Percentiles rank a stretch among this genome's conserved stretches.
Evolutionary conservation across 2,797 vertebrate genomes (phyloP).

Genomic region (Cynopterus sphinx): DNA sequence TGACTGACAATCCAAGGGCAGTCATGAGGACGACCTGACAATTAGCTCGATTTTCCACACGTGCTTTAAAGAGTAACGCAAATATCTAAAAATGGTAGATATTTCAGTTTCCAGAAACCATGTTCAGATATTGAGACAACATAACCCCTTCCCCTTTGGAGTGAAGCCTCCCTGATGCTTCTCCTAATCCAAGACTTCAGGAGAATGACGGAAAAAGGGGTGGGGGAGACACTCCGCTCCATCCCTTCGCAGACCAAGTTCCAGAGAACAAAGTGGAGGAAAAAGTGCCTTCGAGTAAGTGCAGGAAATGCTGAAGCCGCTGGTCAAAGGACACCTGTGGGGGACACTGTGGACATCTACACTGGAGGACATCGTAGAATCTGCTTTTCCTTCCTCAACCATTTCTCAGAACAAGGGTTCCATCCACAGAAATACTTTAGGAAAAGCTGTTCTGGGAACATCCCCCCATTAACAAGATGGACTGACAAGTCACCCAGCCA

Average conservation of each 20-base stretch:
- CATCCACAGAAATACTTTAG: not conserved
- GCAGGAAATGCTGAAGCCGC: not conserved
- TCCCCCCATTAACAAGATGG: not conserved
- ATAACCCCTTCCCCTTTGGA: not conserved
- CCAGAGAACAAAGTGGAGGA: rapidly evolving
- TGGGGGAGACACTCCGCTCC: not conserved
- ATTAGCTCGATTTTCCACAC: not conserved
- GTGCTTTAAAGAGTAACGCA: not conserved
- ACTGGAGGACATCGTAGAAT: not conserved
- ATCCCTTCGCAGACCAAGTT: not conserved
- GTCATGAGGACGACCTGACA: not conserved
- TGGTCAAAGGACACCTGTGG: not conserved
- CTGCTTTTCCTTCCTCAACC: not conserved
- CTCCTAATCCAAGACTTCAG: not conserved
- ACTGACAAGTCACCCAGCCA: not conserved
- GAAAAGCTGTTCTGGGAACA: not conserved
- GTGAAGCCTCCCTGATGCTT: not conserved
- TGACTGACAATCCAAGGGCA: not conserved
- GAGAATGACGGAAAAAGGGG: not conserved
- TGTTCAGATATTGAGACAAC: not conserved
- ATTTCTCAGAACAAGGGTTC: not conserved
- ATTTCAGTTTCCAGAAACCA: not conserved
- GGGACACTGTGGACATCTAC: not conserved
- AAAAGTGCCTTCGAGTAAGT: not conserved
- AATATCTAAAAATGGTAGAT: not conserved